Conservation (phyloP, 2,797 vertebrate species). For the Smutsia gigantea region DNA sequence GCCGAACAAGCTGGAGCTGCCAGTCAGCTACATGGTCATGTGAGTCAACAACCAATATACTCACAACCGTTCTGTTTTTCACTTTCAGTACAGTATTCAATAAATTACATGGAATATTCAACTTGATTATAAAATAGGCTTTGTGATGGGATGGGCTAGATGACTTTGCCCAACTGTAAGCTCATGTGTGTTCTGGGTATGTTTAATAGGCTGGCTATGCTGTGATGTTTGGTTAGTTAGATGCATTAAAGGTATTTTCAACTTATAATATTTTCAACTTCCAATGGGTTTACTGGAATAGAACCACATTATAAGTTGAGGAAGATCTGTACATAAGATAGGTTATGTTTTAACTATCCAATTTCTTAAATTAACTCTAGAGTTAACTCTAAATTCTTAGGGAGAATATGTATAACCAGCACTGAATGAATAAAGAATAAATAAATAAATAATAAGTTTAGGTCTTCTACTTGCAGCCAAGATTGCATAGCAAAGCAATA, state of each 20-base stretch:
- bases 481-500: not conserved
- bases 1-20: not conserved
- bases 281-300: no score
- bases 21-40: not conserved
- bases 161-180: not conserved
- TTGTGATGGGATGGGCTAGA: not conserved
- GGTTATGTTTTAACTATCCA: not conserved
- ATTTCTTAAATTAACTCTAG: not conserved
- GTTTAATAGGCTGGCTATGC: not conserved
- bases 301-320: not conserved
- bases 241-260: not conserved
- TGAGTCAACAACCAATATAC: not conserved
- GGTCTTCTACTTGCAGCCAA: not conserved
- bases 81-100: not conserved
- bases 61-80: not conserved
- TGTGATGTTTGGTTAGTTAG: not conserved
- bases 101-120: not conserved
- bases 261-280: no score
- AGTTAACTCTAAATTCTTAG: not conserved
- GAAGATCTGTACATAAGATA: not conserved
- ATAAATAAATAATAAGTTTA: not conserved
- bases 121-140: not conserved
- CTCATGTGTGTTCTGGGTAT: not conserved
- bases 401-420: not conserved
- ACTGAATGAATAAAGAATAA: not conserved